A percentile compares a stretch with the other conserved stretches of the same genome.
These are phyloP conservation scores for Sycophaga agraensis DNA, from an alignment of 1,140 invertebrate genomes.

Conservation along the genomic window DNA sequence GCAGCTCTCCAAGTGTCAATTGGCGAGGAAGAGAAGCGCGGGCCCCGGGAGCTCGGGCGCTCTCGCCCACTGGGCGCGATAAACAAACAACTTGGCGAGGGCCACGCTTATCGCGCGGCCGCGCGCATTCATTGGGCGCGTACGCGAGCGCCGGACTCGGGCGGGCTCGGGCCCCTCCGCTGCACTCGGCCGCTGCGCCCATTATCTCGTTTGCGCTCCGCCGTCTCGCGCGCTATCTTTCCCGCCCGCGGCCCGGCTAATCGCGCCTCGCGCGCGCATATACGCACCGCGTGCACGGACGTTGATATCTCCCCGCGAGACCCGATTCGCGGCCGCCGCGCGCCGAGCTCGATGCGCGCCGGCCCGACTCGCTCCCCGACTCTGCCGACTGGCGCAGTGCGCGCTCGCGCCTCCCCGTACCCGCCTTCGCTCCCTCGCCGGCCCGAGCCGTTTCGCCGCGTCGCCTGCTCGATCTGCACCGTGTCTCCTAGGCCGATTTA, in stretches of 20 bases:
- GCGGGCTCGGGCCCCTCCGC: no score
- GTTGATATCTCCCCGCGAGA: neutral
- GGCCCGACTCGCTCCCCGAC: no score
- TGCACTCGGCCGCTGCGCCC: conserved; percentile 13
- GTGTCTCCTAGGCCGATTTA: no score
- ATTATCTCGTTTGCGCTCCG: conserved; percentile 59
- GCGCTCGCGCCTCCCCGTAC: no score
- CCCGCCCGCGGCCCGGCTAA: conserved; percentile 36
- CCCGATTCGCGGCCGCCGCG: neutral
- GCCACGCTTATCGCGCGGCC: conserved; percentile 43
- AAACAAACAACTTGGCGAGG: conserved; percentile 30
- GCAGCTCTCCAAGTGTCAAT: conserved; percentile 6
- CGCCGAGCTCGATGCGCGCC: no score
- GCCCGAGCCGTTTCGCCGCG: no score
- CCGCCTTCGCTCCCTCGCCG: no score
- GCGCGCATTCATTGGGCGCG: conserved; percentile 42
- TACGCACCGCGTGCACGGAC: neutral
- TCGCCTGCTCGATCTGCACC: no score
- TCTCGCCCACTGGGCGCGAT: no score
- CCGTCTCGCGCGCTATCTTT: conserved; percentile 56
- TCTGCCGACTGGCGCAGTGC: neutral
- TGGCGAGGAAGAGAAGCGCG: no score
- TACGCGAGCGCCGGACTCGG: neutral
- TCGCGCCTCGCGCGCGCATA: neutral
- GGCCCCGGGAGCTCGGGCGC: no score